A percentile compares a stretch with the other conserved stretches of the same genome.
phyloP scores from a whole-genome alignment of 2,797 vertebrate species.

The Cottoperca gobio region DNA sequence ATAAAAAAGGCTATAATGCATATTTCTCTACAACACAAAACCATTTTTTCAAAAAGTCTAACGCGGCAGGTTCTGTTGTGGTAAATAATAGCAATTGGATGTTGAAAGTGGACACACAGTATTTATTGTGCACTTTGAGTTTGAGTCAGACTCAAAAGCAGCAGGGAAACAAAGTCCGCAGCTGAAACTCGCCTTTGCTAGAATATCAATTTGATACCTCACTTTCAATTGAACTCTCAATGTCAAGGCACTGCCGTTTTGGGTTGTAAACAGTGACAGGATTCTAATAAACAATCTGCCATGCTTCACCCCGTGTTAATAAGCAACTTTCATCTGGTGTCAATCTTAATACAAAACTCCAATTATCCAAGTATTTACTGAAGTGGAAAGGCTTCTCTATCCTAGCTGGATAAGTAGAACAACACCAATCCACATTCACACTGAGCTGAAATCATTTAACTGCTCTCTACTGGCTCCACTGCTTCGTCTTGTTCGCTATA shows the following conservation, averaged over 20 bases:
- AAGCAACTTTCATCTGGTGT: slow-evolving; percentile 84
- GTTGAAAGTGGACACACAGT: slow-evolving; percentile 48
- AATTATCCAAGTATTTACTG: slow-evolving; percentile 85
- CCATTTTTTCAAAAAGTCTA: not conserved
- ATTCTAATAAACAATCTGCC: slow-evolving; percentile 87
- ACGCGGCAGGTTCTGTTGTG: slow-evolving; percentile 4
- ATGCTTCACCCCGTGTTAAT: slow-evolving; percentile 85
- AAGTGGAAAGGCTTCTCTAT: slow-evolving; percentile 80
- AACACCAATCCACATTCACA: slow-evolving; percentile 55
- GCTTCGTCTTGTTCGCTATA: not conserved
- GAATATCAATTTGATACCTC: slow-evolving; percentile 75
- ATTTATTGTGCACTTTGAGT: slow-evolving; percentile 14
- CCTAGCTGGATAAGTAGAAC: slow-evolving; percentile 68
- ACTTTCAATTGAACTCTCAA: slow-evolving; percentile 80
- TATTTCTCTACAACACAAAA: slow-evolving; percentile 17
- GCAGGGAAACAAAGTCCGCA: slow-evolving; percentile 44
- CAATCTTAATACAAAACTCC: slow-evolving; percentile 85
- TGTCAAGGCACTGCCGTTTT: slow-evolving; percentile 78
- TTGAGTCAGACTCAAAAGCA: slow-evolving; percentile 40
- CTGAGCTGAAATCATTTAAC: slow-evolving; percentile 50
- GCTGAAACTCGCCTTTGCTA: slow-evolving; percentile 56
- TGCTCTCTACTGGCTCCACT: slow-evolving; percentile 37
- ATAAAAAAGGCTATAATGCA: slow-evolving; percentile 4
- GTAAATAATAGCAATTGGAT: slow-evolving; percentile 43
- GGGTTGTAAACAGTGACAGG: slow-evolving; percentile 83